phyloP scores from a whole-genome alignment of 2,888 invertebrate species.

The Mesorhabditis spiculigera region DNA sequence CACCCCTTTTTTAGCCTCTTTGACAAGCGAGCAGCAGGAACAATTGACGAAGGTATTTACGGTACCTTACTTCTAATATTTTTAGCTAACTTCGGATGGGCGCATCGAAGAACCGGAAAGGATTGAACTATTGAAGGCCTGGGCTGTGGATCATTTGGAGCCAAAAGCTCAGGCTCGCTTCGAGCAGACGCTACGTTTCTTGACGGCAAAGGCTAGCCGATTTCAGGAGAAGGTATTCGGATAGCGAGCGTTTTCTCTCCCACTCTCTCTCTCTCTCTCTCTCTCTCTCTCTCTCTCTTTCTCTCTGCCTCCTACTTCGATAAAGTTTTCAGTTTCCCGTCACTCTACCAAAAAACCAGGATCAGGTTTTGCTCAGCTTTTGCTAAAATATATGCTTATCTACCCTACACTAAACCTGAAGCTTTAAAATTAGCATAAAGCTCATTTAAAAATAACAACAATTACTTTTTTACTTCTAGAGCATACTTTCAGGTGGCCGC shows the following conservation, averaged over 20 bases:
- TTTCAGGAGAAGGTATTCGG: conserved; percentile 1
- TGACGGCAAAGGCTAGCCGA: not conserved
- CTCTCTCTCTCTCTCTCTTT: not conserved
- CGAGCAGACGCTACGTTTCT: not conserved
- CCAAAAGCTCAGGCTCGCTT: not conserved
- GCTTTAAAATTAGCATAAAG: too few species aligned
- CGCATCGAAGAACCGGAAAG: not conserved
- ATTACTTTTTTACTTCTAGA: too few species aligned
- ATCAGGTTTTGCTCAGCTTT: not conserved
- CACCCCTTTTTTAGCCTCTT: not conserved
- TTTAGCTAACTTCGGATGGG: not conserved
- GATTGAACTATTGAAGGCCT: not conserved
- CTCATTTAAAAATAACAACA: too few species aligned
- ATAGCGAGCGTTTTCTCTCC: not conserved
- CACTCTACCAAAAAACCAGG: too few species aligned
- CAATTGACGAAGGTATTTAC: not conserved
- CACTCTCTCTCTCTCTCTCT: not conserved
- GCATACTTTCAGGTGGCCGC: not conserved
- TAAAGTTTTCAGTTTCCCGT: too few species aligned
- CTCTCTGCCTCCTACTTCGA: too few species aligned
- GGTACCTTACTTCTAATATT: not conserved
- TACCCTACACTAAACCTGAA: too few species aligned
- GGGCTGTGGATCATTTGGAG: not conserved
- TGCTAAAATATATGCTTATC: not conserved
- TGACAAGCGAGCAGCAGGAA: not conserved